These are phyloP conservation scores for Sepioteuthis lessoniana DNA, from an alignment of 2,888 invertebrate species.

Conservation along the genomic window DNA sequence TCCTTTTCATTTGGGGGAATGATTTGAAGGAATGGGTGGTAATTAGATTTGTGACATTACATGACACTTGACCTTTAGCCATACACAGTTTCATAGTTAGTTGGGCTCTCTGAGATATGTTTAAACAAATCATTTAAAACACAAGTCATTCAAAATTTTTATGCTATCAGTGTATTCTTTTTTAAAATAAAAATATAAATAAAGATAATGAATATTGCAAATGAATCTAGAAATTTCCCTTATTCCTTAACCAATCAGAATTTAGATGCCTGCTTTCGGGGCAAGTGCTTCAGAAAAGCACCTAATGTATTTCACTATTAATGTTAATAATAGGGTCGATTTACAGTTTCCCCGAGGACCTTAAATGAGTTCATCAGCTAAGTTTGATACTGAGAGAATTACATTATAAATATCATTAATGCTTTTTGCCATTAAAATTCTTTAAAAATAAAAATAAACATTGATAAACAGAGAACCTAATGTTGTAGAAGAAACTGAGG, in stretches of 20 bases:
- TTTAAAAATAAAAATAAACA: not conserved
- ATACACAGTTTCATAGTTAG: not conserved
- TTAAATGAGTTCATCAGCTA: not conserved
- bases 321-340: not conserved
- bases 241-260: not conserved
- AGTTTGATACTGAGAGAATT: not conserved
- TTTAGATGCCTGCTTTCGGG: not conserved
- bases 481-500: too few relatives aligned
- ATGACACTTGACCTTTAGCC: not conserved
- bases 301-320: not conserved
- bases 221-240: not conserved
- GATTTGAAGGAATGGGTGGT: not conserved
- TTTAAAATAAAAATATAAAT: not conserved
- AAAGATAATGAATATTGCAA: not conserved
- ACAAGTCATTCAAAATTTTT: not conserved
- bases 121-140: constrained; percentile 11
- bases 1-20: not conserved
- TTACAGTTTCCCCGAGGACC: not conserved
- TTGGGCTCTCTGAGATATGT: not conserved
- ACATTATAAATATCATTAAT: not conserved
- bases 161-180: not conserved
- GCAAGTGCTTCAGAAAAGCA: not conserved
- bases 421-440: not conserved
- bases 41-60: not conserved
- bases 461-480: not conserved